Evolutionary conservation across 2,888 invertebrate species (phyloP).

Genomic region (Brachyptera risi): DNA sequence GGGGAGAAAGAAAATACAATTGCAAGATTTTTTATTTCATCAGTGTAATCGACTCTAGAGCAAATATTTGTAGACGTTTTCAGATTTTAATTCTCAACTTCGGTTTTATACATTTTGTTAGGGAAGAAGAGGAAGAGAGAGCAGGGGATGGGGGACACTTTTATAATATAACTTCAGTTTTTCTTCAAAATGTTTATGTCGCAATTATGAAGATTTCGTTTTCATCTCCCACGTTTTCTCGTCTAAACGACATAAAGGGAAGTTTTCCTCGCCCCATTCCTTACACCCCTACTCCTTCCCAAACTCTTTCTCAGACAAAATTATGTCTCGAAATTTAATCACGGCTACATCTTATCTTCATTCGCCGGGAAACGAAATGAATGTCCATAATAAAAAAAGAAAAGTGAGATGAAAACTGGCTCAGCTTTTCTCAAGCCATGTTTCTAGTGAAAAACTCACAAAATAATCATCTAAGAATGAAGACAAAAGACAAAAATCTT

Average conservation of each 20-base stretch:
- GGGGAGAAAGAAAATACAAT: not conserved
- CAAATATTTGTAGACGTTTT: not conserved
- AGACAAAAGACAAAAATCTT: slow-evolving; percentile 8
- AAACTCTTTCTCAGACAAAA: slow-evolving; percentile 26
- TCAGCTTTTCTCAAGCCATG: not conserved
- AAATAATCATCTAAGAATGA: not conserved
- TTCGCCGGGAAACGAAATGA: slow-evolving; percentile 21
- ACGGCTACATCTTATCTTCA: slow-evolving; percentile 30
- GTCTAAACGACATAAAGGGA: slow-evolving; percentile 38
- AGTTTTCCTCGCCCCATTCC: slow-evolving; percentile 37
- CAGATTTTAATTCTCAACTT: slow-evolving; percentile 49
- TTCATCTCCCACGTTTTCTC: slow-evolving; percentile 42
- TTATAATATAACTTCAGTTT: not conserved
- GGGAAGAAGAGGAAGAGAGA: slow-evolving; percentile 38
- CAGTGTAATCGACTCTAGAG: not conserved
- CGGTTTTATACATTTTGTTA: slow-evolving; percentile 44
- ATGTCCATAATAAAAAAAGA: slow-evolving; percentile 21
- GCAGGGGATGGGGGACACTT: slow-evolving; percentile 45
- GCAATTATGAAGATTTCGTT: slow-evolving; percentile 46
- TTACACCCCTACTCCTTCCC: slow-evolving; percentile 4
- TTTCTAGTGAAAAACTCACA: not conserved
- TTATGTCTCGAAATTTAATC: slow-evolving; percentile 32
- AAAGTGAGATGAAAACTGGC: slow-evolving; percentile 1
- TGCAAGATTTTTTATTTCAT: not conserved
- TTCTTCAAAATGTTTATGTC: slow-evolving; percentile 43